Conservation (phyloP, 2,888 invertebrate genomes). For the Trichopoda pennipes region DNA sequence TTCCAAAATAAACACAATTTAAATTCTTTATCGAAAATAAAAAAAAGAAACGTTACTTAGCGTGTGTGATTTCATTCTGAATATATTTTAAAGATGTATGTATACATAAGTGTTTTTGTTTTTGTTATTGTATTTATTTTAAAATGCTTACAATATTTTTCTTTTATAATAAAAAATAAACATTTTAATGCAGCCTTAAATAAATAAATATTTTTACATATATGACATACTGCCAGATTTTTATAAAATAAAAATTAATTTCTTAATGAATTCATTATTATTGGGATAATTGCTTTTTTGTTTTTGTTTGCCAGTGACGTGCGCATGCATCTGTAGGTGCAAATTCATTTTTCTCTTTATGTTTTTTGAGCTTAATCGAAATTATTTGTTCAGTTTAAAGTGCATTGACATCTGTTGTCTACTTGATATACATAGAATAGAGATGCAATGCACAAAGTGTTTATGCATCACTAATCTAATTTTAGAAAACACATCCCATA, state of each 20-base stretch:
- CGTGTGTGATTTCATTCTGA: not conserved
- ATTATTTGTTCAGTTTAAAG: slow-evolving; percentile 25
- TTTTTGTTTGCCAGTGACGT: too few relatives aligned
- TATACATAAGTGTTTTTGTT: not conserved
- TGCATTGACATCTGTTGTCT: slow-evolving; percentile 47
- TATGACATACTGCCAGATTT: too few relatives aligned
- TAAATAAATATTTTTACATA: too few relatives aligned
- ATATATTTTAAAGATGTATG: not conserved
- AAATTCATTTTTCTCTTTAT: not conserved
- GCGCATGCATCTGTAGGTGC: not conserved
- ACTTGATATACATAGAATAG: not conserved
- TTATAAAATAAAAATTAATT: too few relatives aligned
- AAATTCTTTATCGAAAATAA: not conserved
- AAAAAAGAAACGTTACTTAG: not conserved
- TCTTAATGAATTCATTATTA: too few relatives aligned
- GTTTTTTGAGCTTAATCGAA: not conserved
- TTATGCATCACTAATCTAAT: slow-evolving; percentile 52
- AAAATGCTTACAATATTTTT: too few relatives aligned
- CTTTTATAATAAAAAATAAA: too few relatives aligned
- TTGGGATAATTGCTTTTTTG: too few relatives aligned
- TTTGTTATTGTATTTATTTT: too few relatives aligned
- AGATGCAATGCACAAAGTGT: slow-evolving; percentile 18
- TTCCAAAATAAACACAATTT: not conserved
- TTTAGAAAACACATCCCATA: slow-evolving; percentile 33
- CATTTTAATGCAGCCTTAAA: too few relatives aligned